Base-by-base conservation (phyloP, 2,888 invertebrate genomes). In the Agonum fuliginosum region DNA sequence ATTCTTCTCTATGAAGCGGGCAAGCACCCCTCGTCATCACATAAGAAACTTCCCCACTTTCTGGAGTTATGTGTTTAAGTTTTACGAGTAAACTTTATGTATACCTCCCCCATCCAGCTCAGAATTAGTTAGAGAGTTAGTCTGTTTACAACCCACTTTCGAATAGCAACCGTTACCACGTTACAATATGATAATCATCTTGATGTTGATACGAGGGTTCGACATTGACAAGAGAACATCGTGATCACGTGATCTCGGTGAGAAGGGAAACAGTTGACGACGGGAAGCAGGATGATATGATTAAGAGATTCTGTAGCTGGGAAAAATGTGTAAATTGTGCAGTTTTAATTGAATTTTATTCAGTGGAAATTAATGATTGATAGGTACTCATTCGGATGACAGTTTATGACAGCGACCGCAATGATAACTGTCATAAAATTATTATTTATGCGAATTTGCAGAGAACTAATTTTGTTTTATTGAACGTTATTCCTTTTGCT, bases 61-160 rank as follows among this genome's bases (percentile, higher is more conserved):
- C 2, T 17, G 30, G 58, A 62, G 30, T 62, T 62, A 62, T 62
- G 58, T 62, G 58, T 27, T 24, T 34, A 62, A 62, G 30, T 54
- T 62, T 62, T 62, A 62, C 58, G 58, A 62, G 58, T 17, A 34
- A 62, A 62, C 58, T 62, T 62, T 30, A 62, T 8, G 58, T 62
- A 30, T 34, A 20, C 58, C 19, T 62, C 58, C 10, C 17, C 17
- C 17, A 6, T 17, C 58, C 17, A 6, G 14, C 58, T 14, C 27
- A 17, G 19, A 62, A 58, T 62, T 62, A 62, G 30, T 62, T 62
- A 12, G 58, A 12, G 22, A 54, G 54, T 62, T 30, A 17, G 10
- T 30, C 30, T 62, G 30, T 62, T 62, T 30, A 30, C 58, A 62
- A 62, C 58, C 58, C 58, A 62, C 27, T 62, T 62, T 62, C 30